These are phyloP conservation scores for Oopsacas minuta DNA, from an alignment of 37 sponge, comb jelly and placozoan species.

Conservation along the genomic window DNA sequence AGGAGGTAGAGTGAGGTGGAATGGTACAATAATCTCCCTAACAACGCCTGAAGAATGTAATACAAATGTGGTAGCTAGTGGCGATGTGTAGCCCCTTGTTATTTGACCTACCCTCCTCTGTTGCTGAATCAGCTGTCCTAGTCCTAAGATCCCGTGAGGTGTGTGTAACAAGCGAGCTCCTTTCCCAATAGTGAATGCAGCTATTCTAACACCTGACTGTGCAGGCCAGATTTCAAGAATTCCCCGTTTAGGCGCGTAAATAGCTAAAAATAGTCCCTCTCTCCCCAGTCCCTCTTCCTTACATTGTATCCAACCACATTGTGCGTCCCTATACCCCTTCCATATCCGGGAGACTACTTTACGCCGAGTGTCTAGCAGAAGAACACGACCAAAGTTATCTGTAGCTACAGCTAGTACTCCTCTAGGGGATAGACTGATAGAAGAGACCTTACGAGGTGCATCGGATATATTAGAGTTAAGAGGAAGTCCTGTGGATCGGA, in stretches of 20 bases:
- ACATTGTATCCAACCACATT: constrained; percentile 70
- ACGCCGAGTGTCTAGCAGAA: constrained; percentile 36
- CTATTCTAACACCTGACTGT: constrained; percentile 47
- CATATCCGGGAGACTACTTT: constrained; percentile 48
- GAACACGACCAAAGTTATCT: constrained; percentile 61
- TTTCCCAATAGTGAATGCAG: constrained; percentile 56
- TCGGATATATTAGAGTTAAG: constrained; percentile 45
- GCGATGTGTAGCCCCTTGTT: not conserved
- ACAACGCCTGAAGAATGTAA: not conserved
- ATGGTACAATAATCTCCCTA: not conserved
- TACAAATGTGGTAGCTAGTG: not conserved
- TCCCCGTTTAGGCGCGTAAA: constrained; percentile 63
- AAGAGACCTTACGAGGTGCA: constrained; percentile 17
- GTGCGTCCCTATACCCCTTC: constrained; percentile 80
- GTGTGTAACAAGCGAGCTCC: constrained; percentile 47
- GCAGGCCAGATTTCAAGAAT: constrained; percentile 77
- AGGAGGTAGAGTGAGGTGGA: constrained; percentile 2
- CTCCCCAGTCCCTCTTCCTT: constrained; percentile 1
- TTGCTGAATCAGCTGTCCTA: not conserved
- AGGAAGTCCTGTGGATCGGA: not conserved
- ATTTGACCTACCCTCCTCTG: not conserved
- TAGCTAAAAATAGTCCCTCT: constrained; percentile 47
- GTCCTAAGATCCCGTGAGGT: constrained; percentile 22
- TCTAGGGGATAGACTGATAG: constrained; percentile 36
- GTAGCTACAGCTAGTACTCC: constrained; percentile 38